phyloP scores from a whole-genome alignment of 1,140 invertebrate species.

The Hirudo medicinalis region DNA sequence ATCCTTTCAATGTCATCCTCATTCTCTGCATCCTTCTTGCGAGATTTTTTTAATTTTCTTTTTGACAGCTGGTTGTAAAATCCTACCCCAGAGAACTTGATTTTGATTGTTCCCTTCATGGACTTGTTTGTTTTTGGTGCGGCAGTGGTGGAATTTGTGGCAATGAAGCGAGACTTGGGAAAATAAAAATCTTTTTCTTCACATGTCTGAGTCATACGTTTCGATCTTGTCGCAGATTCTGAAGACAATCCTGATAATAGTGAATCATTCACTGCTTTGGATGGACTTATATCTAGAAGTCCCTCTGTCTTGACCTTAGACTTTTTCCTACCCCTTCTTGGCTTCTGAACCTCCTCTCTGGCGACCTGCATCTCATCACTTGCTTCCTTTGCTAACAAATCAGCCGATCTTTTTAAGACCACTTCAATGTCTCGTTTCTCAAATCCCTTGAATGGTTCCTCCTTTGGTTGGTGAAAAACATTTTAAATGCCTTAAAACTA shows the following conservation, averaged over 20 bases:
- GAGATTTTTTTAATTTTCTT: neutral
- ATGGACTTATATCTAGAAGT: neutral
- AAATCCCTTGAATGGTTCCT: constrained; percentile 42
- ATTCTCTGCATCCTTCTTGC: neutral
- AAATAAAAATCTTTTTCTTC: constrained; percentile 5
- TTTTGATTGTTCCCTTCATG: constrained; percentile 16
- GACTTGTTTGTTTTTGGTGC: constrained; percentile 2
- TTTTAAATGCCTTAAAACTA: neutral
- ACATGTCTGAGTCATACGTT: neutral
- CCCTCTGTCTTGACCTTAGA: neutral
- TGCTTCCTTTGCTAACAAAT: constrained; percentile 20
- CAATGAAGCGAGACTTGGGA: constrained; percentile 1
- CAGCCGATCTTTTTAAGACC: constrained; percentile 26
- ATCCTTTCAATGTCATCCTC: neutral
- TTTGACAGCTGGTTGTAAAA: neutral
- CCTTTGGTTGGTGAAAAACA: constrained; percentile 21
- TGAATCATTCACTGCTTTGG: constrained; percentile 11
- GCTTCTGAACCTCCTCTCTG: constrained; percentile 12
- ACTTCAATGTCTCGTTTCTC: constrained; percentile 29
- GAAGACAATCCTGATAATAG: constrained; percentile 2
- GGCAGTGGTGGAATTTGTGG: neutral
- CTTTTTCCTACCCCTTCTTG: constrained; percentile 12
- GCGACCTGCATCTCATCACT: neutral
- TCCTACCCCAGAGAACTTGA: constrained; percentile 3
- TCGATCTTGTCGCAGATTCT: neutral